Percentiles rank a stretch among this genome's conserved stretches.
Conservation (phyloP, 2,113 vertebrate species). For the Alligator sinensis region DNA sequence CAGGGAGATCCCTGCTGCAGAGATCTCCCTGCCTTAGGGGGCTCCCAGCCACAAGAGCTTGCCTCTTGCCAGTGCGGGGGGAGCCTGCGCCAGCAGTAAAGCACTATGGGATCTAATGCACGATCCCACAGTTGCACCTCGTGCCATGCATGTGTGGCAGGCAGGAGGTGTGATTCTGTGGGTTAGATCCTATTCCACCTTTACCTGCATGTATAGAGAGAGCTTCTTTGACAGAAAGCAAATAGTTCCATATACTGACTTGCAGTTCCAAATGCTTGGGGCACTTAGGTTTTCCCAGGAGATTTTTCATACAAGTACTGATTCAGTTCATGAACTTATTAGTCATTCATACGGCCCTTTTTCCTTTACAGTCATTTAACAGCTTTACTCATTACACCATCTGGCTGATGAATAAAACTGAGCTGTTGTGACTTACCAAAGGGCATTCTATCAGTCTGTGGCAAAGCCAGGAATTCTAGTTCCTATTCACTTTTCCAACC, state of each 20-base stretch:
- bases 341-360: not conserved
- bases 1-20: too few relatives aligned
- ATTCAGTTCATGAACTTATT: not conserved
- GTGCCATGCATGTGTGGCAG: too few relatives aligned
- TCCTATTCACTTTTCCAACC: slow-evolving; percentile 28
- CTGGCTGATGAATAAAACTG: not conserved
- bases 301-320: not conserved
- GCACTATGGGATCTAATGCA: too few relatives aligned
- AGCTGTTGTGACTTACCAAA: not conserved
- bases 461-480: slow-evolving; percentile 52
- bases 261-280: not conserved
- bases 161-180: too few relatives aligned
- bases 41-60: too few relatives aligned
- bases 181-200: too few relatives aligned
- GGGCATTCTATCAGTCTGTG: rapidly evolving
- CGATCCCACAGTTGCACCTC: too few relatives aligned
- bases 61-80: too few relatives aligned
- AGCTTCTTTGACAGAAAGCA: not conserved
- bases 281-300: not conserved
- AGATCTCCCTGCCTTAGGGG: too few relatives aligned
- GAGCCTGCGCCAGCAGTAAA: too few relatives aligned
- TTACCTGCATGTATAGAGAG: too few relatives aligned
- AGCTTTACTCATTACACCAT: not conserved
- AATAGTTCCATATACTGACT: not conserved
- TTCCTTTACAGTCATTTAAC: not conserved